Base-by-base conservation (phyloP, 2,888 invertebrate genomes). In the Rhimphoctona megacephalus region DNA sequence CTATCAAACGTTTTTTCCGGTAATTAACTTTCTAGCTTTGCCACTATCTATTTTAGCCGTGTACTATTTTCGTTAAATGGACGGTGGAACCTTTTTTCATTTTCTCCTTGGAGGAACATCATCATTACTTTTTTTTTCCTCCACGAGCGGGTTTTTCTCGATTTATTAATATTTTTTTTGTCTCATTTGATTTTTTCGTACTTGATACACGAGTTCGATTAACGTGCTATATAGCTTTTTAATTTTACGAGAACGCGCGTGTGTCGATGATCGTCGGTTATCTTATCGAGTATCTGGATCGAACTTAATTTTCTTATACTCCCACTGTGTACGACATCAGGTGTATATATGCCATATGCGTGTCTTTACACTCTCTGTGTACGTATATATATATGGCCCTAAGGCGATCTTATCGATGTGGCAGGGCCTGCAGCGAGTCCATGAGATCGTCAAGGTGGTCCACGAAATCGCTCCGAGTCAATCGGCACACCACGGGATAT, bases 391-490 rank as follows among this genome's bases (percentile, higher is more conserved):
- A 30, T 25, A 61, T 30, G 30, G 30, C 52, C 77, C 57, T 19
- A 49, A 25, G 54, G 80, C 49, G 83, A 81, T 86, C 49, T 86
- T 86, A 83, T 83, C 83, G 81, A 78, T 76, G 61, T 49, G 66
- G 61, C 33, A 64, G 33, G 36, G 52, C 73, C 74, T 39, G 49
- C 39, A 19, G 36, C 66, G 66, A 83, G 72, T 67, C 83, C 30
- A 33, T 61, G 57, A 52, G 77, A 81, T 83, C 86, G 83, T 83
- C 83, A 81, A 78, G 86, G 86, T 86, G 86, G 86, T 86, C 86
- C 86, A 61, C 72, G 81, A 86, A 86, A 83, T 86, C 80, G 83
- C 81, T 83, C 69, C 39, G 72, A 81, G 86, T 83, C 86, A 81
- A 86, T 86, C 80, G 76, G 72, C 80, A 43, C 57, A 33, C 73